These are phyloP conservation scores for Pachyseris speciosa DNA, from an alignment of 64 coral and sea anemone genomes.

Conservation along the genomic window DNA sequence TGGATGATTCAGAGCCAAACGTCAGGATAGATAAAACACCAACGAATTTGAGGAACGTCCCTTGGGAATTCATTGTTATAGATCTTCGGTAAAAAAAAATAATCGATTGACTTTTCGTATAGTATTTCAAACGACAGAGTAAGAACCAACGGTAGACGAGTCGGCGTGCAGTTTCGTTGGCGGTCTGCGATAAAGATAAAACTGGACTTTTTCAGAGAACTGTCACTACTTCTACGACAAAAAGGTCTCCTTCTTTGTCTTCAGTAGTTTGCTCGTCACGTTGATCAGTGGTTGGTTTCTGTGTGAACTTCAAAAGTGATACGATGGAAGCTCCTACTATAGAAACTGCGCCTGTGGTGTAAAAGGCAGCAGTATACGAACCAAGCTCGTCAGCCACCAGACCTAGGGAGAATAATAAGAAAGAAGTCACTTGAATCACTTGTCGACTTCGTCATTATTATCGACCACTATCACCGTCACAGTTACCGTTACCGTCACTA, in stretches of 20 bases:
- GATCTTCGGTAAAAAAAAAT: too few relatives aligned
- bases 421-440: not conserved
- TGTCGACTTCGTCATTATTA: not conserved
- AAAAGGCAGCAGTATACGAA: constrained; percentile 44
- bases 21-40: too few relatives aligned
- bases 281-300: not conserved
- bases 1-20: too few relatives aligned
- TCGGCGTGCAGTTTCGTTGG: too few relatives aligned
- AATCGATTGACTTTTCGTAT: too few relatives aligned
- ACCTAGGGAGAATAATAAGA: constrained; percentile 12
- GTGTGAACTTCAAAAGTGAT: not conserved
- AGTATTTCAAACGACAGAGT: too few relatives aligned
- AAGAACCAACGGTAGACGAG: too few relatives aligned
- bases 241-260: not conserved
- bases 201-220: not conserved
- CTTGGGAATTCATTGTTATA: too few relatives aligned
- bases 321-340: constrained; percentile 17
- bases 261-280: not conserved
- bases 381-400: constrained; percentile 54
- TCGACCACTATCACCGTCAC: too few relatives aligned
- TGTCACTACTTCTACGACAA: not conserved
- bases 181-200: not conserved
- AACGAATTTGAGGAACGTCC: too few relatives aligned
- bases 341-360: not conserved
- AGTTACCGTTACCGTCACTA: too few relatives aligned